phyloP scores from a whole-genome alignment of 2,888 invertebrate genomes.

The Dioctria linearis region DNA sequence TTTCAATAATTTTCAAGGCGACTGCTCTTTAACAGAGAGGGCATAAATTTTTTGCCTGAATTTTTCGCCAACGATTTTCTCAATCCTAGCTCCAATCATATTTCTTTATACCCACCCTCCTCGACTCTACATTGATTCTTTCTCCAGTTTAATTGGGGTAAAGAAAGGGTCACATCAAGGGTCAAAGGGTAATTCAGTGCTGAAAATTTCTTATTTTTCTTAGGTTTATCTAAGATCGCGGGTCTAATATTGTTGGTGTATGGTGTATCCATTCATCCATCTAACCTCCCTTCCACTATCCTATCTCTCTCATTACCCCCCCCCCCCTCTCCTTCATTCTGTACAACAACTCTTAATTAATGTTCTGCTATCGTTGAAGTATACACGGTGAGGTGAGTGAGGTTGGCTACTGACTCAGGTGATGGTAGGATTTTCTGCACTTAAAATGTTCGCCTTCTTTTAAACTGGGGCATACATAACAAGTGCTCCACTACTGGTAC shows the following conservation, averaged over 20 bases:
- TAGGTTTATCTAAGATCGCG: conserved; percentile 33
- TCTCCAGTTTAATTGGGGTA: conserved; percentile 3
- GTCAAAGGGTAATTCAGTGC: conserved; percentile 28
- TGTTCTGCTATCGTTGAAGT: conserved; percentile 13
- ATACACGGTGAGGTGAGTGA: background rate
- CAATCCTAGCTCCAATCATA: background rate
- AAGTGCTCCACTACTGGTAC: conserved; percentile 15
- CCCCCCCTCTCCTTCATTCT: background rate
- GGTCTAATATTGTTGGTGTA: background rate
- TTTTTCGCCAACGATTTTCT: conserved; percentile 21
- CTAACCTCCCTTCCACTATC: background rate
- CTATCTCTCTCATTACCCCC: no score
- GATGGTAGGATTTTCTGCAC: conserved; percentile 33
- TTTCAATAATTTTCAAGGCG: conserved; percentile 2
- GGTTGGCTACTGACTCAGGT: conserved; percentile 19
- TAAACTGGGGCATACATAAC: conserved; percentile 44
- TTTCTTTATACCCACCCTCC: background rate
- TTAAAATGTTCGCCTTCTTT: conserved; percentile 19
- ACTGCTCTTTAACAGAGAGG: background rate
- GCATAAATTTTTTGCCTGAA: conserved; percentile 20
- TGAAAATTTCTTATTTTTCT: conserved; percentile 9
- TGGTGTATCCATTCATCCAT: background rate
- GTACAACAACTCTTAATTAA: conserved; percentile 45
- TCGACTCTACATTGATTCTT: background rate
- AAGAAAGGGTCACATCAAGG: background rate